Evolutionary conservation across 2,888 invertebrate genomes (phyloP).

Genomic region (Phaedon cochleariae): DNA sequence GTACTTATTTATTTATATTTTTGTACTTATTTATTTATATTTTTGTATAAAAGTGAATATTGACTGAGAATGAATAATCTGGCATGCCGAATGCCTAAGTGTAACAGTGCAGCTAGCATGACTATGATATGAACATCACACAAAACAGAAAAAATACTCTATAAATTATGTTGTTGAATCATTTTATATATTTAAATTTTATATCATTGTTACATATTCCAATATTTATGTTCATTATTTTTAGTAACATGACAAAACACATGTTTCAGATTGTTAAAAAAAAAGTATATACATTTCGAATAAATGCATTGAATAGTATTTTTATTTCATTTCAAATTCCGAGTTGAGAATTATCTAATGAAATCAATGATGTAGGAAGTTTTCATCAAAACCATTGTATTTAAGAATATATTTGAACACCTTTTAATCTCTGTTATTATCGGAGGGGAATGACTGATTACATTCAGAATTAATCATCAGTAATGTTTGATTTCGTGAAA

Average conservation of each 20-base stretch:
- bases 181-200: constrained; percentile 28
- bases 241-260: constrained; percentile 8
- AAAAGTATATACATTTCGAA: background rate
- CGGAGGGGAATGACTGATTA: no score
- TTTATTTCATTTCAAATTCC: background rate
- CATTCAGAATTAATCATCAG: no score
- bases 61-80: constrained; percentile 32
- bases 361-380: no score
- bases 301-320: background rate
- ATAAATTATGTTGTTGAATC: constrained; percentile 29
- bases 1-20: constrained; percentile 25
- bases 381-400: no score
- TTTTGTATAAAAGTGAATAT: constrained; percentile 27
- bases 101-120: constrained; percentile 24
- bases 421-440: no score
- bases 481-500: no score
- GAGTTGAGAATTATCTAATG: no score
- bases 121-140: constrained; percentile 34
- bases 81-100: constrained; percentile 35
- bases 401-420: no score
- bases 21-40: constrained; percentile 25
- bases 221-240: constrained; percentile 29
- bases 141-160: constrained; percentile 27
- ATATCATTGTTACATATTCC: constrained; percentile 34
- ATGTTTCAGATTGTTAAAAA: background rate